These are phyloP conservation scores for Choloepus hoffmanni DNA, from an alignment of 2,113 vertebrate genomes.

Conservation along the genomic window DNA sequence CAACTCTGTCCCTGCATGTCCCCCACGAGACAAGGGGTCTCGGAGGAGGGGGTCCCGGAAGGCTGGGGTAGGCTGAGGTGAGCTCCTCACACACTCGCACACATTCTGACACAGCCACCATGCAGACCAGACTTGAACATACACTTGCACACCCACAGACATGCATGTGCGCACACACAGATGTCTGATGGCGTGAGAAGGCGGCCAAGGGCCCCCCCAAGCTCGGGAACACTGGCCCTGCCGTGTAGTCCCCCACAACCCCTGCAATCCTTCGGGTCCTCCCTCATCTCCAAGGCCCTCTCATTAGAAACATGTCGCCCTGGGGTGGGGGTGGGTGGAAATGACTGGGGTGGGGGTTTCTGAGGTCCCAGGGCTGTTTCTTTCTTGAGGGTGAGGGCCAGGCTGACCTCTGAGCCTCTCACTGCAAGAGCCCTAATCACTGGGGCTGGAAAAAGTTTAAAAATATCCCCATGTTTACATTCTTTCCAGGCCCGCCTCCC, in stretches of 20 bases:
- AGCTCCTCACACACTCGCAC: background rate
- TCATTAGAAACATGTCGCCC: background rate
- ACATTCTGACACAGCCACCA: background rate
- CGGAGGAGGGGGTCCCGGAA: background rate
- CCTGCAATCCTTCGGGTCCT: background rate
- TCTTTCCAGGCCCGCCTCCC: conserved; percentile 78
- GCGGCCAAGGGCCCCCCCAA: background rate
- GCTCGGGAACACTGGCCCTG: background rate
- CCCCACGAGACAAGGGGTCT: background rate
- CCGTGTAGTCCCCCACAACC: background rate
- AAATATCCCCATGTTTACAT: conserved; percentile 88
- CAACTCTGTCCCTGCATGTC: no score
- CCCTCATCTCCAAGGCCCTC: background rate
- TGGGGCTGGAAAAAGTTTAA: conserved; percentile 86
- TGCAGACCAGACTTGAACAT: background rate
- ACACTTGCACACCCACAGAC: background rate
- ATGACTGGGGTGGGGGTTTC: background rate
- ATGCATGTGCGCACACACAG: no score
- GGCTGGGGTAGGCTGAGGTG: background rate
- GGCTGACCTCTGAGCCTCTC: conserved; percentile 68
- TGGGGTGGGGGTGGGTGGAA: background rate
- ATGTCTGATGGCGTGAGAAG: background rate
- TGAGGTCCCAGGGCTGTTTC: background rate
- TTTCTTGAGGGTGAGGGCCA: conserved; percentile 25
- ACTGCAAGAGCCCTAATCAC: conserved; percentile 74